These are phyloP conservation scores for Frieseomelitta varia DNA, from an alignment of 1,140 invertebrate species.

Conservation along the genomic window DNA sequence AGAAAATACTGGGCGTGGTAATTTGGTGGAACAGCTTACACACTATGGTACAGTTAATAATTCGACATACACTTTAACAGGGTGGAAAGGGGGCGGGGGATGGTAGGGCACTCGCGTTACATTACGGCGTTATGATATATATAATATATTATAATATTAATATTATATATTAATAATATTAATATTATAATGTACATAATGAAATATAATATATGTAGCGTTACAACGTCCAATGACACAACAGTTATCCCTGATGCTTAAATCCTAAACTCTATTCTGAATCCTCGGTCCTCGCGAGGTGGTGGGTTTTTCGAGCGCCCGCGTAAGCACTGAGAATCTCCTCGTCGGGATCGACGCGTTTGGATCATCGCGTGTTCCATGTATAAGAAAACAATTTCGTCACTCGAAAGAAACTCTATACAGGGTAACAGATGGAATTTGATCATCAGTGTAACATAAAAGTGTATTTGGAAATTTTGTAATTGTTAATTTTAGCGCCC, in stretches of 20 bases:
- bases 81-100: not conserved
- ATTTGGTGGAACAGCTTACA: conserved; percentile 68
- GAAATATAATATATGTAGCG: conserved; percentile 57
- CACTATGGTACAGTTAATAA: conserved; percentile 69
- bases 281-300: conserved; percentile 20
- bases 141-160: no score
- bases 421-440: no score
- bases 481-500: not conserved
- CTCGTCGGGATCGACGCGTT: not conserved
- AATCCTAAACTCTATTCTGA: conserved; percentile 45
- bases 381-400: no score
- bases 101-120: conserved; percentile 63
- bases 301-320: conserved; percentile 1
- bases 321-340: not conserved
- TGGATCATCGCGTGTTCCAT: no score
- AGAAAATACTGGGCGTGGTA: conserved; percentile 78
- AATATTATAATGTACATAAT: conserved; percentile 55
- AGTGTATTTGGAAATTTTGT: not conserved
- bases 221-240: conserved; percentile 60
- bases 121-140: conserved; percentile 13
- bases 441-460: not conserved
- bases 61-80: conserved; percentile 64
- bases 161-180: no score
- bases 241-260: conserved; percentile 52
- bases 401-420: no score